Base-by-base conservation (phyloP, 1,140 invertebrate species). In the Neodiprion lecontei region DNA sequence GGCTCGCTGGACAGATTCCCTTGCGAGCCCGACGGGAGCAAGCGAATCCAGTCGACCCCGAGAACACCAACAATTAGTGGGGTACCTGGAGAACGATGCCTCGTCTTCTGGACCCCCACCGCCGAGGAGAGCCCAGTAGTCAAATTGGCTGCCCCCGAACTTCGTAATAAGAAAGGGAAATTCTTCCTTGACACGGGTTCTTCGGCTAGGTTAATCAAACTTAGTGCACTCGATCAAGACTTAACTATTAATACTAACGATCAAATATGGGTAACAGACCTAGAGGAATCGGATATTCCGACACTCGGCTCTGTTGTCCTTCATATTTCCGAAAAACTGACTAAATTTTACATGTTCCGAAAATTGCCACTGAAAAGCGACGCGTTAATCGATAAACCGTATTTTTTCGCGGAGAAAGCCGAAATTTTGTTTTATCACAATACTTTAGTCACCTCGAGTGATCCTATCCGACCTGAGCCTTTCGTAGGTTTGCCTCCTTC, bases 121-220 rank as follows among this genome's bases (percentile, higher is more conserved):
- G 17, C 72, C 23, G 48, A 48, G 7, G 61, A 73, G 67, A 9
- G 10, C 61, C 72, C 72, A 17, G 65, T 67, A 49, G 72, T 73
- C 9, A 67, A 73, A 17, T 49, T 73, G 72, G 10, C 66, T 17
- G 72, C 72, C 14, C 66, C 66, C 65, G 72, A 68, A 40, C 50
- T 73, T 40, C 72, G 72, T 68, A 17, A 73, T 5, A 14, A 14
- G 48, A 17, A 17, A 17, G 17, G 17, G 17, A 17, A 17, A 17
- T 17, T 17, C 17, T 17, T 17, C 17, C 17, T 73, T 3, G 72
- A 73, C 23, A 73, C 72, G 28, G 72, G 66, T 17, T 68, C 72
- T 21, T 10, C 61, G 3, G 72, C 65, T 17, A 68, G 17, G 53
- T 50, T 73, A n/a, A 68, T 73, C 14, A 73, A 73, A 40, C 65